Evolutionary conservation across 2,797 vertebrate species (phyloP), one percentile per base, ranked within the genome.

Genomic region (Falco novaeseelandiae): DNA sequence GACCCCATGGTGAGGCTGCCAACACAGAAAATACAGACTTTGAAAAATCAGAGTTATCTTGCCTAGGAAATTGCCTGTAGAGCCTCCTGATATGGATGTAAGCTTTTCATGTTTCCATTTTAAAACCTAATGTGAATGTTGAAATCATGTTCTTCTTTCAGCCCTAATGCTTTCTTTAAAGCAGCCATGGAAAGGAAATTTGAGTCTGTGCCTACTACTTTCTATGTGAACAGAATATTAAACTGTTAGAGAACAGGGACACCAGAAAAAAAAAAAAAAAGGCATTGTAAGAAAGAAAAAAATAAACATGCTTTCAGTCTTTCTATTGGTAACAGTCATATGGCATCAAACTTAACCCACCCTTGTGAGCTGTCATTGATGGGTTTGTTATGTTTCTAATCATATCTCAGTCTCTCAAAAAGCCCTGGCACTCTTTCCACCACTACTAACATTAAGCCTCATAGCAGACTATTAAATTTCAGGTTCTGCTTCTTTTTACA

Each of bases 151-250:
- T 83, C 71, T 74, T 57, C 54, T 78, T 93, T 76, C 79, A 91
- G 51, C 32, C 36, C 61, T 95, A 94, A 76, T 69, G 51, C 44
- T 86, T 92, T 61, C 74, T 81, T 51, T 78, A 81, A 89, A 74
- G 58, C 38, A 89, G 38, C 26, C 66, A 65, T 11, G 72, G 87
- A 72, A 89, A 87, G 51, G 42, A 94, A 84, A 84, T 88, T 80
- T 92, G 86, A 85, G 59, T 12, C 49, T 93, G 22, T 87, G 76
- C 49, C 79, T 92, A 40, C 49, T 83, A 34, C 16, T 93, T 92
- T 89, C 79, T 88, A 2, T 69, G 79, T 86, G 89, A 92, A 72
- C 18, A 55, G 65, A 94, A 96, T 89, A 73, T 58, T 94, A 91
- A 93, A 83, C 49, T 58, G 32, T n/a, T 61, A 92, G 52, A 77